Percentiles rank a stretch among this genome's conserved stretches.
phyloP scores from a whole-genome alignment of 1,140 invertebrate genomes.

The Rhagoletis zephyria region DNA sequence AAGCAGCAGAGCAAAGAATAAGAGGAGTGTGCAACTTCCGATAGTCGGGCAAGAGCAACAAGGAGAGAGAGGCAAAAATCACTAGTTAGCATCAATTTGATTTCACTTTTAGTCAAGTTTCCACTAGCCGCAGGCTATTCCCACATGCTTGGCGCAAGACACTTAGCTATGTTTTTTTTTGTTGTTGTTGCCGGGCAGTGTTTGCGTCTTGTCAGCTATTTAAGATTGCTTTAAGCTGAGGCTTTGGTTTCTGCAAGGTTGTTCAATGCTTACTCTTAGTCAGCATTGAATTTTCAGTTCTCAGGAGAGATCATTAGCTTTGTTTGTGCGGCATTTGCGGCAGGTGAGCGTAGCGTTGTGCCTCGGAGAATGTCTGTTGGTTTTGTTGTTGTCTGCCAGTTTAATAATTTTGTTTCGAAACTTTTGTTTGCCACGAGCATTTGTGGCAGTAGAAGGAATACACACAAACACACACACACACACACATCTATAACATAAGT shows the following conservation, averaged over 20 bases:
- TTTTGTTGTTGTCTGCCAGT: too few relatives aligned
- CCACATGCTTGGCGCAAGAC: neutral
- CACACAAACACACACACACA: too few relatives aligned
- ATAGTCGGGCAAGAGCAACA: neutral
- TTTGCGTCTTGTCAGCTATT: neutral
- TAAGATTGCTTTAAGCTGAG: neutral
- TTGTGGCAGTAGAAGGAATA: too few relatives aligned
- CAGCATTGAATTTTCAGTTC: neutral
- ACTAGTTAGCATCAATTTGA: constrained; percentile 26
- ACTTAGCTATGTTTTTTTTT: neutral
- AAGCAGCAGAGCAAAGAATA: neutral
- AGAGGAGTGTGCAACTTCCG: neutral
- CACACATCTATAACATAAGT: too few relatives aligned
- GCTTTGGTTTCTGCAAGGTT: neutral
- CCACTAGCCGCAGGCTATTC: constrained; percentile 32
- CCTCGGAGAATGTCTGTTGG: too few relatives aligned
- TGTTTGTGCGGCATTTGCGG: neutral
- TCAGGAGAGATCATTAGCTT: neutral
- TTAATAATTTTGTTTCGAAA: too few relatives aligned
- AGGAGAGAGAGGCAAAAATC: neutral
- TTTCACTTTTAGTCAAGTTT: constrained; percentile 10
- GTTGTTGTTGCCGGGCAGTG: neutral
- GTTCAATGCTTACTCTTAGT: neutral
- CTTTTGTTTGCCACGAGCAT: too few relatives aligned
- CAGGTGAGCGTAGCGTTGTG: too few relatives aligned